Evolutionary conservation across 2,797 vertebrate species (phyloP), one percentile per base, ranked within the genome.

Genomic region (Molossus molossus): DNA sequence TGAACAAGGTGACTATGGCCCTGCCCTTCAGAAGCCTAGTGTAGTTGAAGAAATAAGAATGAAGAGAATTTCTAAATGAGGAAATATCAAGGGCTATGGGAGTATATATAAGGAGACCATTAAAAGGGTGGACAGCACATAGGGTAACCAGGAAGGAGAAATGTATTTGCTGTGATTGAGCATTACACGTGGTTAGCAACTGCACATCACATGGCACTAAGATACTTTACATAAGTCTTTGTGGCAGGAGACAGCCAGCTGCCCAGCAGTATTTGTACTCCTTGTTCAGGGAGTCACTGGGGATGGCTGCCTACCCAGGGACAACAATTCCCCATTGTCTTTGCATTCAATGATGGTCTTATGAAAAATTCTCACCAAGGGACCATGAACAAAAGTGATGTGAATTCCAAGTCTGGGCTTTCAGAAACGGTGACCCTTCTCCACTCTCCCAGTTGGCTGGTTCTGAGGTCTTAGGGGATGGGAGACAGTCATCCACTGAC

Each of bases 21-120:
- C 40, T 90, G 6, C 6, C 8, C 23, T 29, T 70, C 58, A 57
- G 40, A 84, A 76, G 5, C 29, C 76, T 73, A 93, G 18, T 45
- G 13, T 40, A 69, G 33, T 3, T 75, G 58, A 87, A 77, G n/a
- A 91, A 95, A 67, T 88, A 79, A 87, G 20, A 97, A 65, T 18
- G 29, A 79, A 62, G 45, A 73, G 53, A 76, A 69, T 82, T 81
- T 85, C n/a, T 79, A 87, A 95, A 70, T 29, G 37, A 94, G 5
- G 40, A 84, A 67, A 77, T 73, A 50, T 55, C 40, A 84, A 40
- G 27, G 69, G 15, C 11, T 89, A 23, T 75, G 18, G 33, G 29
- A 45, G 3, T 57, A 17, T 60, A 15, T 10, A 64, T 55, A n/a
- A 64, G 18, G 48, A 18, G 14, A 76, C 17, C 14, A 48, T 76